Conservation (phyloP, 2,797 vertebrate species). For the Tiaroga cobitis region DNA sequence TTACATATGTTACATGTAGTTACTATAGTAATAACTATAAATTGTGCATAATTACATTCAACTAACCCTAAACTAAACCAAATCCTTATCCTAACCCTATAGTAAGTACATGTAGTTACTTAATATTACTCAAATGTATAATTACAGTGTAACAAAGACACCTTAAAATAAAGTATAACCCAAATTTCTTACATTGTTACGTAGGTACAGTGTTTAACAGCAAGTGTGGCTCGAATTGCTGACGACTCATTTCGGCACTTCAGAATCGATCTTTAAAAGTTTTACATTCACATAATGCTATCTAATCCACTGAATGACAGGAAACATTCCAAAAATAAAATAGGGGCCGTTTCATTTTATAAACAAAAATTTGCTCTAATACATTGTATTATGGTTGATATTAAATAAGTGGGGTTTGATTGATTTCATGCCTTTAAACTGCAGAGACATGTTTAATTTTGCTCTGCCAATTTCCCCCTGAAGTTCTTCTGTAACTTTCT, state of each 20-base stretch:
- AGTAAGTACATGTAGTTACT: too few species aligned
- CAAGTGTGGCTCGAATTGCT: neutral
- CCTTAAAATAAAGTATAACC: too few species aligned
- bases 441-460: neutral
- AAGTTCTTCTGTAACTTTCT: slow-evolving; percentile 27
- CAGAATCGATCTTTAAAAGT: neutral
- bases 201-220: neutral
- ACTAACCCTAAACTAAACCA: too few species aligned
- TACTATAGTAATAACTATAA: too few species aligned
- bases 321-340: neutral
- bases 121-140: too few species aligned
- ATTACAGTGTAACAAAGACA: too few species aligned
- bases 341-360: neutral
- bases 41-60: too few species aligned
- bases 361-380: neutral
- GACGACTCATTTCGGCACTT: neutral
- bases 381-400: neutral
- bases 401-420: neutral
- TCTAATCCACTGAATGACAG: neutral
- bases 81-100: too few species aligned
- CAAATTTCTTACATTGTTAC: neutral
- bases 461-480: neutral
- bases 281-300: neutral
- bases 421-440: neutral
- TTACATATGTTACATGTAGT: too few species aligned